Percentiles rank a stretch among this genome's conserved stretches.
Conservation (phyloP, 2,113 vertebrate genomes). For the Lepidothrix coronata region DNA sequence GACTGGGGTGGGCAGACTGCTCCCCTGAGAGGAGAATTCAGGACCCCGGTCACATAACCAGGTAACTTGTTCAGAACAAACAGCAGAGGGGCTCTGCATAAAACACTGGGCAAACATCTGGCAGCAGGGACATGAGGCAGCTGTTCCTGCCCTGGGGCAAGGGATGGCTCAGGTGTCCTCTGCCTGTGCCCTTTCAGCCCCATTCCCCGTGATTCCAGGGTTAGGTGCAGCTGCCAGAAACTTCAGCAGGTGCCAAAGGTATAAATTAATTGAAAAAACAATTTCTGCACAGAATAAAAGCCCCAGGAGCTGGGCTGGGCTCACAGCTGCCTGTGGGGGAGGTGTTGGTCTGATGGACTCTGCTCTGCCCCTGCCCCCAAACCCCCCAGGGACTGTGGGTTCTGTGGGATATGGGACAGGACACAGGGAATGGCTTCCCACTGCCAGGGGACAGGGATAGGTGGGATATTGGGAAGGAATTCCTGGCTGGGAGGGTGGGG, state of each 20-base stretch:
- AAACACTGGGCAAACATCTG: not conserved
- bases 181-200: not conserved
- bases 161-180: not conserved
- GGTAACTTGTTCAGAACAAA: not conserved
- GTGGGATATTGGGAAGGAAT: not conserved
- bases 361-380: not conserved
- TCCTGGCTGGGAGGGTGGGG: too few relatives aligned
- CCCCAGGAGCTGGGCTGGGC: not conserved
- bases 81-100: not conserved
- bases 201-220: not conserved
- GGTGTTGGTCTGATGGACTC: not conserved
- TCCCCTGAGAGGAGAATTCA: too few relatives aligned
- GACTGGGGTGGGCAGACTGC: not conserved
- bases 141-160: not conserved
- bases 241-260: not conserved
- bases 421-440: not conserved
- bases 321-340: not conserved
- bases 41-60: not conserved
- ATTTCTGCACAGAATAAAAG: not conserved
- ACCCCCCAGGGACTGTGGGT: not conserved
- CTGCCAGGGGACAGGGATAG: not conserved
- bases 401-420: not conserved
- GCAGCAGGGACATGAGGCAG: not conserved
- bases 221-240: not conserved
- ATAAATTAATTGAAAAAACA: rapidly evolving